Base-by-base conservation (phyloP, 1,140 invertebrate species). In the Brachionus rubens region DNA sequence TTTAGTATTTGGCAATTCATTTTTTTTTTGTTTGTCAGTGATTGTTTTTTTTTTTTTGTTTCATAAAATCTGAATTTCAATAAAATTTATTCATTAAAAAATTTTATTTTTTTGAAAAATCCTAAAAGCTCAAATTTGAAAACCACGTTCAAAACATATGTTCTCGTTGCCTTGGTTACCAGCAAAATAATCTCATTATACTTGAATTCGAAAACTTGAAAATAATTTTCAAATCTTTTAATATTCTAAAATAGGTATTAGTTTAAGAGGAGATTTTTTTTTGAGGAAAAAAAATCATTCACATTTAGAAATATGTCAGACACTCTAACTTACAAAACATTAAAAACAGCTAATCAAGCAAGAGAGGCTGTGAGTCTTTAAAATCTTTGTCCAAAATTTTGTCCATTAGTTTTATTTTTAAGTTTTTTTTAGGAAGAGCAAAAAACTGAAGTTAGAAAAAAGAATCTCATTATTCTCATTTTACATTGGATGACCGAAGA, bases 401-500 rank as follows among this genome's bases (percentile, higher is more conserved):
- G n/a, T n/a, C n/a, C n/a, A n/a, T n/a, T n/a, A n/a, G n/a, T n/a
- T n/a, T n/a, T n/a, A n/a, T n/a, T n/a, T n/a, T n/a, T n/a, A n/a
- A n/a, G n/a, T 76, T 2, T 43, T 36, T 36, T 36, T 14, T 28
- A 54, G 83, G 85, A 86, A 82, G 84, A 85, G 76, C 78, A 86
- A 78, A 87, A 88, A 79, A 86, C 86, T 76, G 88, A 88, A 77
- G 86, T 87, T 46, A 87, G 90, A 50, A 90, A 90, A 79, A 88
- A 89, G 76, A 90, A 90, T 81, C 84, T 93, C 3, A 83, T 91
- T n/a, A 89, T 91, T 80, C 85, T 94, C 54, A 89, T 93, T 76
- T 82, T 88, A n/a, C 87, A 89, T 33, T 93, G 90, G 86, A 82
- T 94, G 77, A 83, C 87, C 78, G 89, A 91, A 80, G 88, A 91